Conservation (phyloP, 2,888 invertebrate species). For the Ommatoiulus sabulosus region DNA sequence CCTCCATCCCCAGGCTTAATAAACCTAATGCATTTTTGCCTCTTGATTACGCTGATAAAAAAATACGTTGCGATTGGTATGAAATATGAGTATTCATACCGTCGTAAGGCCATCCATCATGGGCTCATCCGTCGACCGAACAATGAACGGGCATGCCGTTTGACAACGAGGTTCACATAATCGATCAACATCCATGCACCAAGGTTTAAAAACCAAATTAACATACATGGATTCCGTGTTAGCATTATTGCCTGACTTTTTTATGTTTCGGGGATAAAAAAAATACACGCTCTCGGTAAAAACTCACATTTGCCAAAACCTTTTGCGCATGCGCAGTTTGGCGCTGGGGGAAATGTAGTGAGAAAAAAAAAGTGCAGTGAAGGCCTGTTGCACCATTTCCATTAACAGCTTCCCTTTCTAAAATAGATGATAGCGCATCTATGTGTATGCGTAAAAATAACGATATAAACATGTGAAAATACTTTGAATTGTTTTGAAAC, state of each 20-base stretch:
- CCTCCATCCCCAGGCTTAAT: neutral
- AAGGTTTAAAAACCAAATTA: slow-evolving; percentile 26
- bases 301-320: neutral
- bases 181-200: slow-evolving; percentile 15
- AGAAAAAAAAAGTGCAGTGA: neutral
- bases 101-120: slow-evolving; percentile 41
- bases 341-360: neutral
- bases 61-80: slow-evolving; percentile 33
- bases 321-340: neutral
- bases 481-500: too few species aligned
- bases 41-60: neutral
- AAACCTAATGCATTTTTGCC: slow-evolving; percentile 45
- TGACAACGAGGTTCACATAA: slow-evolving; percentile 32
- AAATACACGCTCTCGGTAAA: neutral
- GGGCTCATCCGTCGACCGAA: slow-evolving; percentile 28
- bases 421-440: too few species aligned
- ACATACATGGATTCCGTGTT: slow-evolving; percentile 27
- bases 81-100: slow-evolving; percentile 37
- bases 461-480: too few species aligned
- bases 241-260: neutral
- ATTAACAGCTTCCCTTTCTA: too few species aligned
- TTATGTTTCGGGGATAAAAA: neutral
- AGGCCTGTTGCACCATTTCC: neutral
- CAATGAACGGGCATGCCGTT: slow-evolving; percentile 11
- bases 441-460: too few species aligned